phyloP scores from a whole-genome alignment of 1,140 invertebrate species.

The Sipha flava region DNA sequence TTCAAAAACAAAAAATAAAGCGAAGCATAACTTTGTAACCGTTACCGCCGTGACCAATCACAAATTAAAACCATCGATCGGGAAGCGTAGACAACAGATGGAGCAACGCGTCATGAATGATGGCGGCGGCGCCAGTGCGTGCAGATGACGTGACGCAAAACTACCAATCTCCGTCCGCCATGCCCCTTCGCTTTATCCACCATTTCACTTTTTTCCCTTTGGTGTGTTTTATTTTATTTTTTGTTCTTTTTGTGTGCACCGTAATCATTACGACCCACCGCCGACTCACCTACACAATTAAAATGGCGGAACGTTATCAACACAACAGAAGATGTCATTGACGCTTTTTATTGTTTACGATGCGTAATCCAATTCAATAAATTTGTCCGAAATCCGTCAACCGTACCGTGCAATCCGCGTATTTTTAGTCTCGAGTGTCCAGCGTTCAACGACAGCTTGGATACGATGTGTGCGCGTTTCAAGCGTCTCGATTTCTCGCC shows the following conservation, averaged over 20 bases:
- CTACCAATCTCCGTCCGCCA: neutral
- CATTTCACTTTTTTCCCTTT: neutral
- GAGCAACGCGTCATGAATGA: neutral
- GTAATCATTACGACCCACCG: conserved; percentile 26
- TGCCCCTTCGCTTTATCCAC: neutral
- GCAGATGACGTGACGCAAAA: neutral
- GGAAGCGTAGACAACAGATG: no score
- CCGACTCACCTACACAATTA: conserved; percentile 28
- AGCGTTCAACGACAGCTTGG: neutral
- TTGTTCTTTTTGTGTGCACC: neutral
- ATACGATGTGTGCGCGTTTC: neutral
- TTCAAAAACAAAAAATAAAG: no score
- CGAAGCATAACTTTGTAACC: no score
- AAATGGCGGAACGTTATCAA: conserved; percentile 32
- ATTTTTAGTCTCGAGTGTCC: neutral
- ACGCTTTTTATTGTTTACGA: conserved; percentile 28
- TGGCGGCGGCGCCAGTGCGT: neutral
- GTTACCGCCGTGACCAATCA: no score
- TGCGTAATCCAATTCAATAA: neutral
- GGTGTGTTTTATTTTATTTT: neutral
- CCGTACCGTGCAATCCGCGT: no score
- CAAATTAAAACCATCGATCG: no score
- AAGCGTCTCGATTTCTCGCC: neutral
- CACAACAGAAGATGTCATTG: conserved; percentile 31
- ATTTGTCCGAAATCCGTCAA: neutral